These are phyloP conservation scores for Syngnathus scovelli DNA, from an alignment of 2,113 vertebrate species.

Conservation along the genomic window DNA sequence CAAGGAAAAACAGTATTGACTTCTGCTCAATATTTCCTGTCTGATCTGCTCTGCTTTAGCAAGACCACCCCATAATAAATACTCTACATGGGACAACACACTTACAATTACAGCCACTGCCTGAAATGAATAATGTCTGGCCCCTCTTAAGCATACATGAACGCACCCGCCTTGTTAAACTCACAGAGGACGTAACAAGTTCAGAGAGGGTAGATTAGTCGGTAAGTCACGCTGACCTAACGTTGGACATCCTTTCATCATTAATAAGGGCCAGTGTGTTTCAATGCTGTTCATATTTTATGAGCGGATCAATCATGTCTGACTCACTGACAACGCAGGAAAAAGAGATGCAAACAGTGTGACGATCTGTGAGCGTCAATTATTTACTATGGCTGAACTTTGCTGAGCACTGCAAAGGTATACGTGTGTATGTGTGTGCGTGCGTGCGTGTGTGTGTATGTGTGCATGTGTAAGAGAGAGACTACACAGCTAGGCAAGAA, in stretches of 20 bases:
- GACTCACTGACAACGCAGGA: slow-evolving; percentile 27
- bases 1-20: slow-evolving; percentile 31
- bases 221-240: slow-evolving; percentile 12
- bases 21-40: not conserved
- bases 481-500: not conserved
- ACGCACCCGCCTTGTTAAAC: slow-evolving; percentile 22
- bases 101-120: not conserved
- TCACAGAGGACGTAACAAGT: slow-evolving; percentile 10
- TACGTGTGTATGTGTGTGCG: slow-evolving; percentile 10
- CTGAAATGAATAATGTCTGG: not conserved
- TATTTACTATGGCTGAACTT: slow-evolving; percentile 70
- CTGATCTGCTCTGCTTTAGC: not conserved
- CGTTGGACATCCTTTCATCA: slow-evolving; percentile 8
- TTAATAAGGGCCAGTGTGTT: slow-evolving; percentile 19
- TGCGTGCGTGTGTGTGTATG: slow-evolving; percentile 8
- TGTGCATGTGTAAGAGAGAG: not conserved
- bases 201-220: slow-evolving; percentile 19
- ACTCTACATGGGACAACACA: slow-evolving; percentile 1
- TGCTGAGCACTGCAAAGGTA: slow-evolving; percentile 65
- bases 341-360: slow-evolving; percentile 42
- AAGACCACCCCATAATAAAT: slow-evolving; percentile 1
- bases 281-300: slow-evolving; percentile 38
- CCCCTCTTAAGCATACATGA: slow-evolving; percentile 12
- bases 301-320: slow-evolving; percentile 38
- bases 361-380: slow-evolving; percentile 61